phyloP scores from a whole-genome alignment of 2,797 vertebrate species.

The Gymnocypris eckloni region DNA sequence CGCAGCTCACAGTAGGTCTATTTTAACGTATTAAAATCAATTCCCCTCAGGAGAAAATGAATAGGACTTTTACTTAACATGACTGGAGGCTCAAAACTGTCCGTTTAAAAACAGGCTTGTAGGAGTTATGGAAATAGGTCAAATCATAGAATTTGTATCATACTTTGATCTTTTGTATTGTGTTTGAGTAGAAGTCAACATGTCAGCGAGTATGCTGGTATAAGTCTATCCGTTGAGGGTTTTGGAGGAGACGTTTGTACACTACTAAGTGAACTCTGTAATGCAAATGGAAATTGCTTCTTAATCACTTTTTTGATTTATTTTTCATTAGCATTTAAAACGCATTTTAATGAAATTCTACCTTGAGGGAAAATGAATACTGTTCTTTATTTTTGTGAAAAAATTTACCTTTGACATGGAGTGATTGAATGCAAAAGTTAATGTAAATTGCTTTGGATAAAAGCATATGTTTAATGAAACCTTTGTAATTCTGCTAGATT shows the following conservation, averaged over 20 bases:
- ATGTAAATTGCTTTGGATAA: not conserved
- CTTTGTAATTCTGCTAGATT: not conserved
- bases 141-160: not conserved
- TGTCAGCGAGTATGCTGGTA: not conserved
- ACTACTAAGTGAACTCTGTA: not conserved
- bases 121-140: not conserved
- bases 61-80: not conserved
- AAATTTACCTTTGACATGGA: not conserved
- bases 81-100: not conserved
- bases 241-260: not conserved
- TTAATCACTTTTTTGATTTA: not conserved
- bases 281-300: not conserved
- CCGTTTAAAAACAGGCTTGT: not conserved
- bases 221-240: not conserved
- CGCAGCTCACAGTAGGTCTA: not conserved
- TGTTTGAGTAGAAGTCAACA: not conserved
- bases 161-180: not conserved
- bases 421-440: not conserved
- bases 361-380: not conserved
- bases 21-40: not conserved
- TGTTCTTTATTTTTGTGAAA: not conserved
- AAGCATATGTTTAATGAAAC: not conserved
- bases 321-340: not conserved
- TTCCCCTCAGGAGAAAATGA: not conserved
- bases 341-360: not conserved